Evolutionary conservation across 1,140 invertebrate genomes (phyloP).

Genomic region (Cryptotermes secundus): DNA sequence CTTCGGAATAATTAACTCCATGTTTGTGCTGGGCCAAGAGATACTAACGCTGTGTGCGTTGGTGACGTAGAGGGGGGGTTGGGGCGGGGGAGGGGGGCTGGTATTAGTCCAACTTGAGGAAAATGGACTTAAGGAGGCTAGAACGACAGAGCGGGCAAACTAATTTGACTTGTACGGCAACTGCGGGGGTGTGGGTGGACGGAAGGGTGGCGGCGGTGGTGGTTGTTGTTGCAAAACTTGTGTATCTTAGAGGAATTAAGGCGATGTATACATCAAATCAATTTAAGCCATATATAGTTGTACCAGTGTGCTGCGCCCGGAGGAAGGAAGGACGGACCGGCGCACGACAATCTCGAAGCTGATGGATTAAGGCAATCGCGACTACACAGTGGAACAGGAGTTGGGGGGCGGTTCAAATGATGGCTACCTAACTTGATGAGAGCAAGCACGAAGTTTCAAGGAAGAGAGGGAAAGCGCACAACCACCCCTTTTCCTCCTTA

Average conservation of each 20-base stretch:
- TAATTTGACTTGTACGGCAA: conserved; percentile 12
- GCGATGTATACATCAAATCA: conserved; percentile 31
- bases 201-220: neutral
- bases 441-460: conserved; percentile 4
- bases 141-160: neutral
- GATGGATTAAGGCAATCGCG: conserved; percentile 17
- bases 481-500: no score
- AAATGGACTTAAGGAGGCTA: neutral
- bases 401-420: neutral
- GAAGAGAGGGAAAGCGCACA: neutral
- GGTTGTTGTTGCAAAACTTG: conserved; percentile 26
- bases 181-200: neutral
- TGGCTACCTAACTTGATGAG: conserved; percentile 15
- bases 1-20: conserved; percentile 2
- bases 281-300: conserved; percentile 27
- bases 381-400: conserved; percentile 2
- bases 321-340: neutral
- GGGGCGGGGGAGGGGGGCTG: neutral
- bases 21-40: conserved; percentile 13
- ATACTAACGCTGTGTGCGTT: neutral
- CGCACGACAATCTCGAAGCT: conserved; percentile 1
- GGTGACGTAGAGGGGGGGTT: neutral
- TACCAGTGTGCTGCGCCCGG: neutral
- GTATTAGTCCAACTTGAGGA: conserved; percentile 19
- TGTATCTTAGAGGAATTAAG: conserved; percentile 28